Base-by-base conservation (phyloP, 2,797 vertebrate species). In the Odontamblyopus rebecca region DNA sequence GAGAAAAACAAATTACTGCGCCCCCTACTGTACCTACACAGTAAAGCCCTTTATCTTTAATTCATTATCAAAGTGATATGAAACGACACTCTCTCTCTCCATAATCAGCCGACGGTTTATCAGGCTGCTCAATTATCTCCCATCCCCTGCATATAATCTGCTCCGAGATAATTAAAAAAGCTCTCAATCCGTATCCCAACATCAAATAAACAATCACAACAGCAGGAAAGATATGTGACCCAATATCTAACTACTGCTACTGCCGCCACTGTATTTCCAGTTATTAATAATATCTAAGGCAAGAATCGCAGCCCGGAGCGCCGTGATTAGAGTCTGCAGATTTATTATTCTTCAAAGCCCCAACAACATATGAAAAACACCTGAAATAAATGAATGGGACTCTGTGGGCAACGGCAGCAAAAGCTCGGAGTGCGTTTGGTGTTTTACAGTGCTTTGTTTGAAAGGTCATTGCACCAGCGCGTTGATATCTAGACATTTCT, bases 401-500 rank as follows among this genome's bases (percentile, higher is more conserved):
- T 79, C 77, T 80, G 23, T 69, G 70, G 77, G 80, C 65, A 13
- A 54, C 80, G 68, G 79, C 38, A 26, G 23, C 32, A 12, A 23
- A 6, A 44, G 63, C 12, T 68, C 48, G 5, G 69, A 27, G 27
- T 70, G 74, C 71, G 61, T 76, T 78, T 77, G 59, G 72, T 74
- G 61, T 75, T 75, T 88, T 84, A 84, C 65, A 84, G 72, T 74
- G 72, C 81, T 85, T 90, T 87, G 81, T 91, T 88, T 89, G 75
- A 86, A 84, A 90, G 86, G 88, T 89, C 87, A 84, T 53, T 15
- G 81, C 80, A 73, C 75, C 73, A 82, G 86, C 78, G 84, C 74
- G 79, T 83, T 90, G 79, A 88, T 86, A 86, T 88, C 81, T 69
- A 71, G 74, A 83, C 75, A 65, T 78, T 82, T 79, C 83, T 87